Conservation (phyloP, 2,797 vertebrate species). For the Sebastiscus albofasciatus region DNA sequence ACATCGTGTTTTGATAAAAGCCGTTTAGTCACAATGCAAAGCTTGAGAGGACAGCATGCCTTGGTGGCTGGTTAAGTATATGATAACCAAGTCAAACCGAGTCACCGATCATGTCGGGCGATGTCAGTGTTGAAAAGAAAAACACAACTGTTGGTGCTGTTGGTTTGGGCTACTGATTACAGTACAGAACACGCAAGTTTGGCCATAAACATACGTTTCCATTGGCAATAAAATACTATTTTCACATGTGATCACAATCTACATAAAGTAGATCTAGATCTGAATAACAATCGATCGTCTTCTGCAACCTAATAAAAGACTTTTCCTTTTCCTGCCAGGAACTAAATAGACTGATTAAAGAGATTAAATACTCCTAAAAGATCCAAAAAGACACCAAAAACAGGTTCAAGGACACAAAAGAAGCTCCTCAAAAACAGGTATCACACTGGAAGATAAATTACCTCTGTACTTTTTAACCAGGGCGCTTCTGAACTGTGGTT, state of each 20-base stretch:
- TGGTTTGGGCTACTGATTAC: slow-evolving; percentile 16
- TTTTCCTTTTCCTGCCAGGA: not conserved
- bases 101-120: not conserved
- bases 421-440: not conserved
- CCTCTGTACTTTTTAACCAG: not conserved
- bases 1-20: slow-evolving; percentile 43
- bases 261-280: not conserved
- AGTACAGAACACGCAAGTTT: not conserved
- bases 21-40: slow-evolving; percentile 9
- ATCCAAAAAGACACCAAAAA: not conserved
- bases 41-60: slow-evolving; percentile 5
- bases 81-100: not conserved
- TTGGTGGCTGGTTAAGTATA: not conserved
- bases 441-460: not conserved
- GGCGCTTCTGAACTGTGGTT: not conserved
- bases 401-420: not conserved
- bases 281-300: not conserved
- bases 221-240: not conserved
- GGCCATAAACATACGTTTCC: not conserved
- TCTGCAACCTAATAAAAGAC: not conserved
- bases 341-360: not conserved
- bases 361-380: not conserved
- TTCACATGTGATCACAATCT: not conserved
- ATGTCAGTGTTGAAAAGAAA: not conserved
- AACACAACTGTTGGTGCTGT: not conserved